A percentile compares a stretch with the other conserved stretches of the same genome.
These are phyloP conservation scores for Magallana nippona DNA, from an alignment of 2,888 invertebrate genomes.

Conservation along the genomic window DNA sequence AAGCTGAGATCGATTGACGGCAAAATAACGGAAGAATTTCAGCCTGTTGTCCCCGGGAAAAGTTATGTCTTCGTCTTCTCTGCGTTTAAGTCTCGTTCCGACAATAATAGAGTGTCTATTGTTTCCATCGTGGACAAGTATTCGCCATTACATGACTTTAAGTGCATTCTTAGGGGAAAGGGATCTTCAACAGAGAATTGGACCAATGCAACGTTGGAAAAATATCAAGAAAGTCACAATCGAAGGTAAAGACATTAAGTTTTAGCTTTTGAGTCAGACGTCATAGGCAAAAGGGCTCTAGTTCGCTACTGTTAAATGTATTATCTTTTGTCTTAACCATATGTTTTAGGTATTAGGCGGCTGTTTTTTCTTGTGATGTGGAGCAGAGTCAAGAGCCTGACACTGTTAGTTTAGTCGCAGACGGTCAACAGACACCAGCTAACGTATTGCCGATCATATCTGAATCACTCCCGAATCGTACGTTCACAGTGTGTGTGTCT, in stretches of 20 bases:
- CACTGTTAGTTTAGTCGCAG: slow-evolving; percentile 54
- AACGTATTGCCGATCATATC: slow-evolving; percentile 49
- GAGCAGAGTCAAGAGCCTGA: slow-evolving; percentile 37
- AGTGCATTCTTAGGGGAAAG: not conserved
- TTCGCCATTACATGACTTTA: not conserved
- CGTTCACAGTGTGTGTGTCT: slow-evolving; percentile 68
- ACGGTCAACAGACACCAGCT: slow-evolving; percentile 46
- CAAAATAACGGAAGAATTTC: not conserved
- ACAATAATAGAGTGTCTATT: not conserved
- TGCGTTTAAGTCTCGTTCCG: not conserved
- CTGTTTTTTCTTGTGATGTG: slow-evolving; percentile 52
- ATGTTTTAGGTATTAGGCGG: slow-evolving; percentile 56
- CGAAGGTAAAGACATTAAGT: not conserved
- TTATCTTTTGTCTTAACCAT: not conserved
- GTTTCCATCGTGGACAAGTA: not conserved
- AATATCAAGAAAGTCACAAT: not conserved
- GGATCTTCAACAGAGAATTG: not conserved
- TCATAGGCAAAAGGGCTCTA: too few species aligned
- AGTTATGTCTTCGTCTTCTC: not conserved
- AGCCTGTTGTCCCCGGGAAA: not conserved
- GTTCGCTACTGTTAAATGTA: not conserved
- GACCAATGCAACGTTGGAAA: not conserved
- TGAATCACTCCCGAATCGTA: not conserved
- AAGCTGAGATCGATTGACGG: too few species aligned
- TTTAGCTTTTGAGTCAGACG: not conserved